phyloP scores from a whole-genome alignment of 2,888 invertebrate species.

The Agriotes lineatus region DNA sequence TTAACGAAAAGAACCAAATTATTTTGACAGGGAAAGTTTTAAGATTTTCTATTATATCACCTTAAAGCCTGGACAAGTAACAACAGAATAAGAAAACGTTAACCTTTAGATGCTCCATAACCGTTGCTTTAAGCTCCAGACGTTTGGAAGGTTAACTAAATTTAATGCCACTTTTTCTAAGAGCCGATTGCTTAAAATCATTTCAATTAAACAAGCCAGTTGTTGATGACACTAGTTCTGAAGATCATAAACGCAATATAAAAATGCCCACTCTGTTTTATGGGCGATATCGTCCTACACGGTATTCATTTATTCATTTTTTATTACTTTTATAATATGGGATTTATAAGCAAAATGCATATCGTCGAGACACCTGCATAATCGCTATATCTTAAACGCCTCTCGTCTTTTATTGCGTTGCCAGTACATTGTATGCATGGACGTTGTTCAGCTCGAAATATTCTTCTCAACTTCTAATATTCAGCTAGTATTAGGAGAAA shows the following conservation, averaged over 20 bases:
- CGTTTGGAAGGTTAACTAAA: too few relatives aligned
- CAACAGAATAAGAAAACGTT: too few relatives aligned
- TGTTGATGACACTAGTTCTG: not conserved
- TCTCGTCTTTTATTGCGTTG: not conserved
- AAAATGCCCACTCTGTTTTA: not conserved
- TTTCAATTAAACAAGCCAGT: not conserved
- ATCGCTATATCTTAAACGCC: conserved; percentile 14
- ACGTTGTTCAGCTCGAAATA: not conserved
- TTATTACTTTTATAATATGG: conserved; percentile 12
- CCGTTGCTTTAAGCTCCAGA: too few relatives aligned
- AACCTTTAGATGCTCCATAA: too few relatives aligned
- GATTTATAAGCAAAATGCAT: conserved; percentile 24
- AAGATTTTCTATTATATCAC: too few relatives aligned
- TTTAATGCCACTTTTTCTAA: not conserved
- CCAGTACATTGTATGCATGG: not conserved
- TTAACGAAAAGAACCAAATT: too few relatives aligned
- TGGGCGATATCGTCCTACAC: not conserved
- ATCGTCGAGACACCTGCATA: conserved; percentile 22
- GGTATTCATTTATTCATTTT: conserved; percentile 10
- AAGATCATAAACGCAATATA: not conserved
- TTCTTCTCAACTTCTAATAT: not conserved
- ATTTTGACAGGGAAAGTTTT: too few relatives aligned
- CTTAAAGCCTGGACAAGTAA: too few relatives aligned
- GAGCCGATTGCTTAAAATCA: not conserved
- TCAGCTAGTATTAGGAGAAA: not conserved